Conservation (phyloP, 2,888 invertebrate genomes). For the Acrobasis repandana region DNA sequence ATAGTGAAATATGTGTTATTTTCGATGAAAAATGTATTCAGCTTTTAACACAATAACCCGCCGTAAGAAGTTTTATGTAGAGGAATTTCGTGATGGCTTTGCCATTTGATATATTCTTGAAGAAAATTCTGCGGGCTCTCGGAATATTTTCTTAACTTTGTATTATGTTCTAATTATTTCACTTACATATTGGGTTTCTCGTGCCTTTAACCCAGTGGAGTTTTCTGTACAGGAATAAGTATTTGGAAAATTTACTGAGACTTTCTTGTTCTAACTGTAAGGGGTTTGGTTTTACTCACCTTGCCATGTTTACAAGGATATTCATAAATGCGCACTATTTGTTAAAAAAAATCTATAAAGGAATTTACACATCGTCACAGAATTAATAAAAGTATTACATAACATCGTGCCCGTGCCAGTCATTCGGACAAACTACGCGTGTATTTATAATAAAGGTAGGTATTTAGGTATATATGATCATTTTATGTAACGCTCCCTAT, state of each 20-base stretch:
- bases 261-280: no score
- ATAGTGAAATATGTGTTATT: conserved; percentile 72
- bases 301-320: no score
- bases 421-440: no score
- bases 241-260: not conserved
- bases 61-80: conserved; percentile 35
- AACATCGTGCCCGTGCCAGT: no score
- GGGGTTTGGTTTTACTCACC: no score
- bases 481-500: no score
- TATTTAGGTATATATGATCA: no score
- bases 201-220: not conserved
- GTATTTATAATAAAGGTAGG: no score
- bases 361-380: no score
- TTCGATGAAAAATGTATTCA: conserved; percentile 65
- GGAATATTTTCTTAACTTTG: conserved; percentile 12
- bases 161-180: conserved; percentile 19
- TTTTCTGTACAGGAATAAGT: not conserved
- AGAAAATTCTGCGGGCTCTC: conserved; percentile 16
- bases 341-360: no score
- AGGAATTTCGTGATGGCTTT: conserved; percentile 23
- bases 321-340: no score
- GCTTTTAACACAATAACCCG: conserved; percentile 60
- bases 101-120: conserved; percentile 25
- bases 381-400: no score
- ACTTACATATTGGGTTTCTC: conserved; percentile 2